Evolutionary conservation across 2,113 vertebrate species (phyloP).

Genomic region (Grammomys surdaster): DNA sequence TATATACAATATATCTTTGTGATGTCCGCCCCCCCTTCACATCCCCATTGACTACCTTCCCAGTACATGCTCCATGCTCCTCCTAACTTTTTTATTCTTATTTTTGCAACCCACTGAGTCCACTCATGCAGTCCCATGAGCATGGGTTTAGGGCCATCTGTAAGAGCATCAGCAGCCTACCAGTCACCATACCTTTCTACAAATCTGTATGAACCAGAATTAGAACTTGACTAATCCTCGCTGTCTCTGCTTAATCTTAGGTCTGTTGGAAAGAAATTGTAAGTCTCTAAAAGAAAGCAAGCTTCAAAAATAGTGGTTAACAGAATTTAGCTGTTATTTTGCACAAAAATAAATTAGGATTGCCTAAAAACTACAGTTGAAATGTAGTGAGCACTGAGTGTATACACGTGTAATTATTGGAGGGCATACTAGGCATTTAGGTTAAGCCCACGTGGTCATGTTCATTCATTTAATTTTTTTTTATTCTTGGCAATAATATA

Average conservation of each 20-base stretch:
- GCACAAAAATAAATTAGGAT: background rate
- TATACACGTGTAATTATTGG: background rate
- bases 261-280: conserved; percentile 44
- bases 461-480: background rate
- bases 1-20: background rate
- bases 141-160: no score
- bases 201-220: background rate
- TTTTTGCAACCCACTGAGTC: background rate
- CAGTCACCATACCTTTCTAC: background rate
- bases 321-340: conserved; percentile 6
- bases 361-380: conserved; percentile 46
- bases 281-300: conserved; percentile 10
- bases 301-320: conserved; percentile 30
- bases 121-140: background rate
- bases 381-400: conserved; percentile 4
- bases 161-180: background rate
- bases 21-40: background rate
- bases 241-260: background rate
- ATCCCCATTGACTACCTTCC: background rate
- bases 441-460: background rate
- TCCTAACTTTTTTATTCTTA: background rate
- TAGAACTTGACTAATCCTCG: conserved; percentile 27
- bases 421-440: background rate
- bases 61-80: background rate
- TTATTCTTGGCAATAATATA: background rate